Conservation (phyloP, 2,797 vertebrate genomes). For the Scolopax bukidnonensis region DNA sequence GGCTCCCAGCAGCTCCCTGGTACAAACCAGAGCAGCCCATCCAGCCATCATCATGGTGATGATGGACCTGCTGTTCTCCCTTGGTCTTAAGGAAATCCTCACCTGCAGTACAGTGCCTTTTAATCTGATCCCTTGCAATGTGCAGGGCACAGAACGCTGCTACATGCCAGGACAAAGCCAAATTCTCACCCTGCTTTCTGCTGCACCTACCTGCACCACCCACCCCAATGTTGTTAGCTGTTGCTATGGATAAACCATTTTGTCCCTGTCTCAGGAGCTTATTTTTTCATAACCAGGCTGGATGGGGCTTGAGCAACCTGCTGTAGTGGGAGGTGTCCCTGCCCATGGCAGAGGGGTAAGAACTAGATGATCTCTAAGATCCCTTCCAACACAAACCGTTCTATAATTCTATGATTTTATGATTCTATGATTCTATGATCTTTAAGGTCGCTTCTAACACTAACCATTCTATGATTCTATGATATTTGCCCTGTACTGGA, state of each 20-base stretch:
- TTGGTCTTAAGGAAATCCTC: not conserved
- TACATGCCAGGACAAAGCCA: not conserved
- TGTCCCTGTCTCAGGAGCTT: not conserved
- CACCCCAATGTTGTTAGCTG: not conserved
- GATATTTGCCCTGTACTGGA: not conserved
- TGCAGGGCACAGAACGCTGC: not conserved
- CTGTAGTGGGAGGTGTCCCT: too few species aligned
- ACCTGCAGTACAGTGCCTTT: not conserved
- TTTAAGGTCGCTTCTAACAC: too few species aligned
- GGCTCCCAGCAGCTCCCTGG: not conserved
- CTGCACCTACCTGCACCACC: not conserved
- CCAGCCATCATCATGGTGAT: rapidly evolving
- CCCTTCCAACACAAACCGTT: too few species aligned
- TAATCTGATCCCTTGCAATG: not conserved
- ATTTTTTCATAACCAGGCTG: not conserved
- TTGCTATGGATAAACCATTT: not conserved
- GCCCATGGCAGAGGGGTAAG: too few species aligned
- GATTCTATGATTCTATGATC: too few species aligned
- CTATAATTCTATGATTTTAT: too few species aligned
- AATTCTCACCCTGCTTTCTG: not conserved
- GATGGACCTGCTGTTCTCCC: not conserved
- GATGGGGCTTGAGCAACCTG: too few species aligned
- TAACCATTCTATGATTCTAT: too few species aligned
- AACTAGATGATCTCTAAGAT: too few species aligned
- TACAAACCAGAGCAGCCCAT: not conserved